A percentile compares a stretch with the other conserved stretches of the same genome.
These are phyloP conservation scores for Chelidonichthys spinosus DNA, from an alignment of 2,797 vertebrate genomes.

Conservation along the genomic window DNA sequence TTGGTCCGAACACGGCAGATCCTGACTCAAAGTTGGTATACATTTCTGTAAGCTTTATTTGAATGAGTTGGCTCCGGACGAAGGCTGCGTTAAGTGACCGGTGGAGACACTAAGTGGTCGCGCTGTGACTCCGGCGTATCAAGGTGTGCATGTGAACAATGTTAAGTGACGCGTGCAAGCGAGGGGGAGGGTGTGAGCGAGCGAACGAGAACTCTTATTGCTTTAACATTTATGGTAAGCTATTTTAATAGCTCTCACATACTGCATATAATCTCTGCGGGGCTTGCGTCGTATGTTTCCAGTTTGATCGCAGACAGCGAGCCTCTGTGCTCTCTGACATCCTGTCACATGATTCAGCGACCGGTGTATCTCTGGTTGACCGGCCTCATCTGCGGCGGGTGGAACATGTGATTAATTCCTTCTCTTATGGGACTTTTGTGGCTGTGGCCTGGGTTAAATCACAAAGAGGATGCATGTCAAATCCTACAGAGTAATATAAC, in stretches of 20 bases:
- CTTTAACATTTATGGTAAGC: slow-evolving; percentile 65
- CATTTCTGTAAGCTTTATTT: not conserved
- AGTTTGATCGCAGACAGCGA: slow-evolving; percentile 33
- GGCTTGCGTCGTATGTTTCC: slow-evolving; percentile 25
- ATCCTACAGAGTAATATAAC: not conserved
- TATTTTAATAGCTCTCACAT: slow-evolving; percentile 57
- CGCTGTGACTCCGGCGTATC: slow-evolving; percentile 38
- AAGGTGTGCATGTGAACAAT: slow-evolving; percentile 55
- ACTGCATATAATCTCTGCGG: slow-evolving; percentile 10
- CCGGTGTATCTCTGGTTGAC: slow-evolving; percentile 14
- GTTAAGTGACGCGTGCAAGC: slow-evolving; percentile 61
- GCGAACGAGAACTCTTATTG: slow-evolving; percentile 37
- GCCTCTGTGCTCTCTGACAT: slow-evolving; percentile 45
- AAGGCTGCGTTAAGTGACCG: slow-evolving; percentile 33
- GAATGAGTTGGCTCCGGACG: slow-evolving; percentile 1
- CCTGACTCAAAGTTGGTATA: not conserved
- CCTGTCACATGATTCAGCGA: slow-evolving; percentile 58
- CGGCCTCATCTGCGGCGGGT: not conserved
- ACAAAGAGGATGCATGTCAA: not conserved
- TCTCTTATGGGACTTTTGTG: not conserved
- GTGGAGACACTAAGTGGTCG: slow-evolving; percentile 32
- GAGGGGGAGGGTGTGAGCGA: slow-evolving; percentile 24
- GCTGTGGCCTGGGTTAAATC: not conserved
- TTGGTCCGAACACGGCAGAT: not conserved
- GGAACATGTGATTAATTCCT: slow-evolving; percentile 6